A percentile compares a stretch with the other conserved stretches of the same genome.
Evolutionary conservation across 1,140 invertebrate genomes (phyloP).

Genomic region (Helicoverpa zea): DNA sequence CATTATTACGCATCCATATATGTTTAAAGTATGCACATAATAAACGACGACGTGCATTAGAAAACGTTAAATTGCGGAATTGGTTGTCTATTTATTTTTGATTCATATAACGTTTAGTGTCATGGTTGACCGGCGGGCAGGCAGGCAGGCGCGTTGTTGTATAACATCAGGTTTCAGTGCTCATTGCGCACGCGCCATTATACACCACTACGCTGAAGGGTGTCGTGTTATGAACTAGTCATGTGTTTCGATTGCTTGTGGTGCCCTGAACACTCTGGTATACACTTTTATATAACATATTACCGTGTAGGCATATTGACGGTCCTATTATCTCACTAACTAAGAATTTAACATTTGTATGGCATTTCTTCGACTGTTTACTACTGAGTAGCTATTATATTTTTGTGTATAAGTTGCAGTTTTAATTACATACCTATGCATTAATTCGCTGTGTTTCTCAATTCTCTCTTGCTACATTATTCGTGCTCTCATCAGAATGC

Average conservation of each 20-base stretch:
- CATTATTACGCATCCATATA: conserved; percentile 36
- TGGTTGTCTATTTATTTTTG: conserved; percentile 42
- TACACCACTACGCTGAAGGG: conserved; percentile 41
- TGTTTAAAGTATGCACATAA: conserved; percentile 31
- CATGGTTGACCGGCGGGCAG: conserved; percentile 46
- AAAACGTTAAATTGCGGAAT: conserved; percentile 53
- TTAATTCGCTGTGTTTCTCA: no score
- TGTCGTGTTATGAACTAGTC: conserved; percentile 55
- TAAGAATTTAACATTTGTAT: no score
- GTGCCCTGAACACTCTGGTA: conserved; percentile 65
- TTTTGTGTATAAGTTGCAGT: no score
- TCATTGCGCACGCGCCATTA: conserved; percentile 26
- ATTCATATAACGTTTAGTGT: conserved; percentile 39
- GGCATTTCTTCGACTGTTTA: no score
- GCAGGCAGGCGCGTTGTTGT: conserved; percentile 49
- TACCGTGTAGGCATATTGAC: not conserved
- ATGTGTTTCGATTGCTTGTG: conserved; percentile 81
- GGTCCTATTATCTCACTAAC: no score
- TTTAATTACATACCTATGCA: no score
- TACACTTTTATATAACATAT: not conserved
- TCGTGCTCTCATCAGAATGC: no score
- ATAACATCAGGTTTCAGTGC: conserved; percentile 57
- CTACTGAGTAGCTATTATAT: no score
- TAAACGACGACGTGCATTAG: conserved; percentile 42
- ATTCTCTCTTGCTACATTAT: no score